These are phyloP conservation scores for Nestor notabilis DNA, from an alignment of 2,113 vertebrate species.

Conservation along the genomic window DNA sequence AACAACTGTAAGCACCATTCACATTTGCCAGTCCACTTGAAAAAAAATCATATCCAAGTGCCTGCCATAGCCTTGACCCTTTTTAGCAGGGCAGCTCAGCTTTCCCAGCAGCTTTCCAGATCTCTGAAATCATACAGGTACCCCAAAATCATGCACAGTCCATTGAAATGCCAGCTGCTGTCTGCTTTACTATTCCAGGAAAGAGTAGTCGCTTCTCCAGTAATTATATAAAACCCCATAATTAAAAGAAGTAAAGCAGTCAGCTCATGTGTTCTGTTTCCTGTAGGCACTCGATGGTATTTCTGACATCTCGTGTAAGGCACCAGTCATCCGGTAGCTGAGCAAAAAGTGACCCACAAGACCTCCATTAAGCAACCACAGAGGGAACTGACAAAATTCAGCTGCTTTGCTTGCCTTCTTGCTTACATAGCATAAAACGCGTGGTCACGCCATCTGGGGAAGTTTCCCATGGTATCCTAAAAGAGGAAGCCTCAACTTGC, in stretches of 20 bases:
- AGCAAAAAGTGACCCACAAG: not conserved
- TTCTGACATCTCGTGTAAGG: slow-evolving; percentile 59
- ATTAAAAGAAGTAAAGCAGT: slow-evolving; percentile 21
- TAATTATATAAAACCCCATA: not conserved
- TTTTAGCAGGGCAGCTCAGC: not conserved
- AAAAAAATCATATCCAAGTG: not conserved
- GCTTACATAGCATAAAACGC: not conserved
- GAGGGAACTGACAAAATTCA: not conserved
- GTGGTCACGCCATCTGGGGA: not conserved
- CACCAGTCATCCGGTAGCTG: slow-evolving; percentile 14
- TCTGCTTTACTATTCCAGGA: slow-evolving; percentile 11
- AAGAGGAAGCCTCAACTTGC: slow-evolving; percentile 8
- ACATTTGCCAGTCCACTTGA: not conserved
- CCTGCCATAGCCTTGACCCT: not conserved
- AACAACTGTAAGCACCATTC: slow-evolving; percentile 35
- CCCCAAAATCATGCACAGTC: not conserved
- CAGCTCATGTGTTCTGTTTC: not conserved
- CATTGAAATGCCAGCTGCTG: not conserved
- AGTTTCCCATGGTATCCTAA: not conserved
- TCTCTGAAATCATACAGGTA: not conserved
- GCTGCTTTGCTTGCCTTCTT: not conserved
- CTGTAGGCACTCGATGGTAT: slow-evolving; percentile 63
- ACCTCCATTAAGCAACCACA: not conserved
- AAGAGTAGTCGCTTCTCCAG: not conserved
- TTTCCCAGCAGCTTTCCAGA: not conserved